These are phyloP conservation scores for Crotalus horridus DNA, from an alignment of 2,113 vertebrate species.

Conservation along the genomic window DNA sequence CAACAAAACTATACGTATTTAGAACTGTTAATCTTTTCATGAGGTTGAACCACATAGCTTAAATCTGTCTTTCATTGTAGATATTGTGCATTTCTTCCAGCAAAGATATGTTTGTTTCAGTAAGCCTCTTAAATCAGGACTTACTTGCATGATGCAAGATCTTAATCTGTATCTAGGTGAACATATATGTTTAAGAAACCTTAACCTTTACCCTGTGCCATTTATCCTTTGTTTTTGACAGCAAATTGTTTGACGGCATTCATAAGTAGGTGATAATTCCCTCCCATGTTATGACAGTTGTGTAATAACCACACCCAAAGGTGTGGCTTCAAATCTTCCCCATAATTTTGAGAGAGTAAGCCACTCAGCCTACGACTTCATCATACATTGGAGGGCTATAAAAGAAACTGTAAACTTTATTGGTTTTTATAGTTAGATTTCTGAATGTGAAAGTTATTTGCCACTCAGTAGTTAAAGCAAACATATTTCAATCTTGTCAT, in stretches of 20 bases:
- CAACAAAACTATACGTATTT: background rate
- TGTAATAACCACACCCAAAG: background rate
- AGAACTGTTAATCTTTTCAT: background rate
- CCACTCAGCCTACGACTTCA: background rate
- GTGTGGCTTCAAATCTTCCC: background rate
- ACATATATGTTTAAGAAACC: background rate
- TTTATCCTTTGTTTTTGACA: background rate
- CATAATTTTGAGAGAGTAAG: background rate
- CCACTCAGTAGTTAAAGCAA: background rate
- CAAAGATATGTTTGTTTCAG: background rate
- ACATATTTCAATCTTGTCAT: background rate
- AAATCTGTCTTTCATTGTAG: rapidly evolving
- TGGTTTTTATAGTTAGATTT: background rate
- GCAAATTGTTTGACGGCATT: background rate
- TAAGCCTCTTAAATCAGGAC: background rate
- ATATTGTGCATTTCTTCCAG: background rate
- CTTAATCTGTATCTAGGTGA: background rate
- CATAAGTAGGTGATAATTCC: background rate
- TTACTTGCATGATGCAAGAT: background rate
- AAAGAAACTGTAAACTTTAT: background rate
- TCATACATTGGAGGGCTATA: background rate
- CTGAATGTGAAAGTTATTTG: background rate
- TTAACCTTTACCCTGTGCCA: background rate
- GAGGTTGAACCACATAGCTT: rapidly evolving
- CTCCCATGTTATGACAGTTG: background rate